phyloP scores from a whole-genome alignment of 2,797 vertebrate genomes.

The Danio kyathit region DNA sequence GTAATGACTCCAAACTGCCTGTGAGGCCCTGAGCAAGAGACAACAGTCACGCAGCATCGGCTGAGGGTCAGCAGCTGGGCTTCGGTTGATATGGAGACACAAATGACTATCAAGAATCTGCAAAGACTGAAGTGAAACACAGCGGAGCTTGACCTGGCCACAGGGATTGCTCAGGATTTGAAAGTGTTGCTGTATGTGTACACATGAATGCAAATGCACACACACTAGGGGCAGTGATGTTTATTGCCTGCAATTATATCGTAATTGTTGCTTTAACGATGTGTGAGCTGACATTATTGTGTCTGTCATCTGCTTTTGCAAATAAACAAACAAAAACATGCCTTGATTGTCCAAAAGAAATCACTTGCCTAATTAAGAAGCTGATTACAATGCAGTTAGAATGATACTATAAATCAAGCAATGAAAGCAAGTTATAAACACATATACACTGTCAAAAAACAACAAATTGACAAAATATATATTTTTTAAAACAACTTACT shows the following conservation, averaged over 20 bases:
- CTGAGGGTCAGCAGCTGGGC: conserved; percentile 12
- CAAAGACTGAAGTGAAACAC: neutral
- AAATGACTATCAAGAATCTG: conserved; percentile 30
- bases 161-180: neutral
- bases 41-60: neutral
- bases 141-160: neutral
- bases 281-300: no score
- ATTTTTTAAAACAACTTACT: no score
- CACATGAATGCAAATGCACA: neutral
- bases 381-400: no score
- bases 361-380: no score
- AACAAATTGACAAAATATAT: no score
- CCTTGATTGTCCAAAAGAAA: no score
- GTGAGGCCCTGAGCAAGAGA: conserved; percentile 18
- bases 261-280: no score
- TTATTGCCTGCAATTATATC: no score
- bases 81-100: conserved; percentile 43
- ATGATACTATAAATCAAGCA: no score
- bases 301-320: neutral
- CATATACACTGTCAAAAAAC: no score
- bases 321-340: neutral
- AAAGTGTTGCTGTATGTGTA: neutral
- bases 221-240: no score
- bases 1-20: conserved; percentile 4
- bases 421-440: no score